These are phyloP conservation scores for Ascaphus truei DNA, from an alignment of 2,113 vertebrate genomes.

Conservation along the genomic window DNA sequence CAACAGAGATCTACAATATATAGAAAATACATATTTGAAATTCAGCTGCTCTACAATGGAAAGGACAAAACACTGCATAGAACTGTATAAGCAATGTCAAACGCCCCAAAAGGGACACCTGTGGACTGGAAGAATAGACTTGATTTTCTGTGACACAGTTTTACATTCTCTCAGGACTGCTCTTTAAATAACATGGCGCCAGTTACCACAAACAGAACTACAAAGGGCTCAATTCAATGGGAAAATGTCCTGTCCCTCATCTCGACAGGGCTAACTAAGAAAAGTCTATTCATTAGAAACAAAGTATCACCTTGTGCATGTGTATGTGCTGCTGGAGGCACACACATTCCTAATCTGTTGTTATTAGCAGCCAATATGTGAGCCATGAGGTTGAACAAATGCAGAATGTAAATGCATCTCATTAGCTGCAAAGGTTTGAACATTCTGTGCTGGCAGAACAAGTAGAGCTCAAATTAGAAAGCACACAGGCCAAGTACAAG, in stretches of 20 bases:
- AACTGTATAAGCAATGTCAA: not conserved
- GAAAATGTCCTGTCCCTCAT: slow-evolving; percentile 14
- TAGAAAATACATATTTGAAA: not conserved
- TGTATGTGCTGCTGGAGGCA: slow-evolving; percentile 10
- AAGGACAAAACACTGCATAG: slow-evolving; percentile 13
- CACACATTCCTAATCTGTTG: slow-evolving; percentile 10
- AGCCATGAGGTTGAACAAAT: not conserved
- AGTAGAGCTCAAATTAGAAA: slow-evolving; percentile 1
- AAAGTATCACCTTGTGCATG: slow-evolving; percentile 29
- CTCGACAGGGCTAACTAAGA: slow-evolving; percentile 22
- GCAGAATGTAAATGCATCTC: slow-evolving; percentile 27
- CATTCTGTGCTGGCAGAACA: slow-evolving; percentile 24
- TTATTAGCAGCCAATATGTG: slow-evolving; percentile 11
- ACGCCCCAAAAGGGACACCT: slow-evolving; percentile 26
- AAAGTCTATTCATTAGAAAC: slow-evolving; percentile 19
- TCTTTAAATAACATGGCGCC: slow-evolving; percentile 20
- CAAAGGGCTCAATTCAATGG: slow-evolving; percentile 22
- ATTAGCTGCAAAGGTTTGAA: slow-evolving; percentile 30
- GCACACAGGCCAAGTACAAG: not conserved
- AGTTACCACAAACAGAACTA: slow-evolving; percentile 12
- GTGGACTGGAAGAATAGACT: slow-evolving; percentile 22
- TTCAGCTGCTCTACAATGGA: not conserved
- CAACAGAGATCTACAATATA: not conserved
- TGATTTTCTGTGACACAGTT: slow-evolving; percentile 28
- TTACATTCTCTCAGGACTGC: slow-evolving; percentile 4